Evolutionary conservation across 2,113 vertebrate genomes (phyloP).

Genomic region (Thalassoma bifasciatum): DNA sequence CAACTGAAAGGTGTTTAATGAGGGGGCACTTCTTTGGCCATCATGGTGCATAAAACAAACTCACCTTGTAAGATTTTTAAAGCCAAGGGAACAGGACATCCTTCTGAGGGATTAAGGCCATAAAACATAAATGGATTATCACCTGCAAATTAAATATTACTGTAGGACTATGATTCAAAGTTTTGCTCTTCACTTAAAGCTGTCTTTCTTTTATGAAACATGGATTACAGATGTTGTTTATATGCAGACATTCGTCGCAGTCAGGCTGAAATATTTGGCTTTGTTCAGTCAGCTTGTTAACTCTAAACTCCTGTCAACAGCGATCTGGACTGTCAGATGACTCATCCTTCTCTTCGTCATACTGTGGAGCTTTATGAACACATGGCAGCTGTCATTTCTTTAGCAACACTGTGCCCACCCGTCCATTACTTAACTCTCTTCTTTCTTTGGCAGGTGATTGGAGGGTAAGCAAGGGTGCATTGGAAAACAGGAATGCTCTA

Average conservation of each 20-base stretch:
- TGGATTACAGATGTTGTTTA: slow-evolving; percentile 31
- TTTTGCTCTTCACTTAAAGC: slow-evolving; percentile 36
- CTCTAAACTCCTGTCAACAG: slow-evolving; percentile 30
- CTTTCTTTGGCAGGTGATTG: background rate
- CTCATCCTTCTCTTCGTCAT: slow-evolving; percentile 18
- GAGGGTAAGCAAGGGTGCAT: background rate
- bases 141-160: slow-evolving; percentile 44
- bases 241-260: slow-evolving; percentile 35
- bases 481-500: background rate
- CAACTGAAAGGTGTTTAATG: slow-evolving; percentile 32
- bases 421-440: background rate
- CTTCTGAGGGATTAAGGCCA: slow-evolving; percentile 37
- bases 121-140: slow-evolving; percentile 61
- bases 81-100: slow-evolving; percentile 48
- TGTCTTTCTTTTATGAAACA: slow-evolving; percentile 1
- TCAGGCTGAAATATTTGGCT: slow-evolving; percentile 48
- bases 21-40: slow-evolving; percentile 26
- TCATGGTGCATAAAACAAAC: slow-evolving; percentile 51
- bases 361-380: slow-evolving; percentile 7
- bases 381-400: slow-evolving; percentile 11
- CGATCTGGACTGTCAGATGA: slow-evolving; percentile 28
- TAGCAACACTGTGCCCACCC: background rate
- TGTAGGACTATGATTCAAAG: slow-evolving; percentile 41
- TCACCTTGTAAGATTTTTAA: slow-evolving; percentile 45
- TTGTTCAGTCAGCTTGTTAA: slow-evolving; percentile 36